Percentiles rank a stretch among this genome's conserved stretches.
Evolutionary conservation across 2,888 invertebrate genomes (phyloP).

Genomic region (Nephrotoma guestfalica): DNA sequence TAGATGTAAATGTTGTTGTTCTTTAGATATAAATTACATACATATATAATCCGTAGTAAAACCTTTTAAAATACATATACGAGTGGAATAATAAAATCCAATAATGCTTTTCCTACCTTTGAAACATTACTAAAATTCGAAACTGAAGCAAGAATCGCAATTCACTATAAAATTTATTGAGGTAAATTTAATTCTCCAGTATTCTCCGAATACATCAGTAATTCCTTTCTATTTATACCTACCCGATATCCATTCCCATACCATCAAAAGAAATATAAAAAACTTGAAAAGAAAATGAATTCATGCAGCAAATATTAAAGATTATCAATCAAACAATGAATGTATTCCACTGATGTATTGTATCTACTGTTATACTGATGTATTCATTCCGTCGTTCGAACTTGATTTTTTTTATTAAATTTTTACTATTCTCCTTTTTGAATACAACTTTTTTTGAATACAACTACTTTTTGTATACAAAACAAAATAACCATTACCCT

Average conservation of each 20-base stretch:
- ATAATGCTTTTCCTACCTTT: too few relatives aligned
- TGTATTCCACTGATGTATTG: too few relatives aligned
- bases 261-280: neutral
- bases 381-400: neutral
- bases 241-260: neutral
- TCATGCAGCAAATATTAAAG: neutral
- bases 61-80: too few relatives aligned
- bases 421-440: neutral
- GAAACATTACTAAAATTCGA: too few relatives aligned
- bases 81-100: too few relatives aligned
- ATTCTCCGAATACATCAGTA: neutral
- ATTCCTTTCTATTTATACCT: neutral
- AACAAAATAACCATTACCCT: neutral
- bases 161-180: neutral
- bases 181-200: neutral
- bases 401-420: neutral
- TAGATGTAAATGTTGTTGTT: too few relatives aligned
- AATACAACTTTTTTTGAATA: too few relatives aligned
- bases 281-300: neutral
- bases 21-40: too few relatives aligned
- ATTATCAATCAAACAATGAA: neutral
- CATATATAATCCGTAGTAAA: too few relatives aligned
- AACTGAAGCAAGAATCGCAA: neutral
- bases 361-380: too few relatives aligned
- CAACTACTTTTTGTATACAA: neutral